These are phyloP conservation scores for Limnephilus marmoratus DNA, from an alignment of 2,888 invertebrate genomes.

Conservation along the genomic window DNA sequence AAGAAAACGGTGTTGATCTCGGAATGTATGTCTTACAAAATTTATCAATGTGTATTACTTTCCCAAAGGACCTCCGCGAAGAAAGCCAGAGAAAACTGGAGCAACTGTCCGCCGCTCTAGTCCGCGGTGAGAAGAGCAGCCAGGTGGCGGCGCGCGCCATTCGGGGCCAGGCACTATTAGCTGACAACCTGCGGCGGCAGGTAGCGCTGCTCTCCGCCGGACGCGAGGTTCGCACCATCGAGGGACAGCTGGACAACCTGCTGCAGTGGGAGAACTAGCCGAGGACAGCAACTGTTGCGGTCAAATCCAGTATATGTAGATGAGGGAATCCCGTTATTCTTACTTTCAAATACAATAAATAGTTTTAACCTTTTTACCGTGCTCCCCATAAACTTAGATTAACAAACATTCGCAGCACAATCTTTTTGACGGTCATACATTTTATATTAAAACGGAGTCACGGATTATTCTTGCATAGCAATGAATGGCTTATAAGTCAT, in stretches of 20 bases:
- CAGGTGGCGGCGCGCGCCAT: conserved; percentile 50
- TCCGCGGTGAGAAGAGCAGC: conserved; percentile 45
- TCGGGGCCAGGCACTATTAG: conserved; percentile 58
- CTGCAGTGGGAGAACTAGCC: conserved; percentile 53
- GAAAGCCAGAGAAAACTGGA: conserved; percentile 53
- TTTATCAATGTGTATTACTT: background rate
- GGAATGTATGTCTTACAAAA: background rate
- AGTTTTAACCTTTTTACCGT: background rate
- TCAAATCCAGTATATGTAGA: background rate
- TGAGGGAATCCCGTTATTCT: background rate
- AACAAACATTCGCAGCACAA: too few relatives aligned
- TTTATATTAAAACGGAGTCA: background rate
- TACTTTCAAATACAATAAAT: background rate
- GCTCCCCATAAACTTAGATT: background rate
- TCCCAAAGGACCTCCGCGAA: conserved; percentile 54
- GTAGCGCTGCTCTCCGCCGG: conserved; percentile 46
- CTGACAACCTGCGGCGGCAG: conserved; percentile 64
- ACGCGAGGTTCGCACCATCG: conserved; percentile 44
- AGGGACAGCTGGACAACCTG: conserved; percentile 58
- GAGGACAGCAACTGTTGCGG: background rate
- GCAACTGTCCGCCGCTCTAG: conserved; percentile 46
- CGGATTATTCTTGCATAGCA: background rate
- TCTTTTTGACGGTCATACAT: background rate
- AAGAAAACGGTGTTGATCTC: background rate
- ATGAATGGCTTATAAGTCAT: background rate